Evolutionary conservation across 2,113 vertebrate species (phyloP), one percentile per base, ranked within the genome.

Genomic region (Taxidea taxus): DNA sequence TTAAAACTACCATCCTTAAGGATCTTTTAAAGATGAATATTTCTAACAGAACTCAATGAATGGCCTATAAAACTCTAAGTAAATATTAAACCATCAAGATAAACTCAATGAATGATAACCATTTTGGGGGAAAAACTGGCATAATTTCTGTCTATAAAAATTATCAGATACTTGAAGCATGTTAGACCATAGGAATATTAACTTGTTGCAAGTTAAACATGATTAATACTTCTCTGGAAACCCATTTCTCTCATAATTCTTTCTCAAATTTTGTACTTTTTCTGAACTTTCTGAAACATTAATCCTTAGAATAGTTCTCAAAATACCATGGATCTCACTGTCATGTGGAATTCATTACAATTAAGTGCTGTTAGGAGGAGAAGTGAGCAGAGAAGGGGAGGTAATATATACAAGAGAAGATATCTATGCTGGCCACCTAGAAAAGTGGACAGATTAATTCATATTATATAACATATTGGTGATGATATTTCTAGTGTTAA

Each of bases 271-370:
- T 92, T 88, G 34, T 29, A 93, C 75, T 93, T 81, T 95, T 94
- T 82, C 64, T 95, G 82, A 94, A 91, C 60, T 87, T 93, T 84
- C 90, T 94, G 85, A 97, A 92, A 95, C 78, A 97, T 97, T 96
- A 97, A 93, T 78, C 13, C 44, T 42, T 93, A 51, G 37, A 95
- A 86, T 51, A 13, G 8, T 86, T 93, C 74, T 96, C 58, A 95
- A 91, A 96, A 96, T 90, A 56, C 60, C 10, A 2, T 66, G 84
- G 37, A 31, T 60, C 66, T 95, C 37, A 84, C 62, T 81, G 80
- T 91, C 58, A 56, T 18, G 34, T 66, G 27, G 78, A 92, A 56
- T 85, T 89, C 42, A 74, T 81, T 82, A 47, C 18, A 49, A 16
- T 60, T 64, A 89, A 85, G 6, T 86, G 34, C 31, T 60, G 34